phyloP scores from a whole-genome alignment of 1,140 invertebrate species.

The Leptopilina boulardi region DNA sequence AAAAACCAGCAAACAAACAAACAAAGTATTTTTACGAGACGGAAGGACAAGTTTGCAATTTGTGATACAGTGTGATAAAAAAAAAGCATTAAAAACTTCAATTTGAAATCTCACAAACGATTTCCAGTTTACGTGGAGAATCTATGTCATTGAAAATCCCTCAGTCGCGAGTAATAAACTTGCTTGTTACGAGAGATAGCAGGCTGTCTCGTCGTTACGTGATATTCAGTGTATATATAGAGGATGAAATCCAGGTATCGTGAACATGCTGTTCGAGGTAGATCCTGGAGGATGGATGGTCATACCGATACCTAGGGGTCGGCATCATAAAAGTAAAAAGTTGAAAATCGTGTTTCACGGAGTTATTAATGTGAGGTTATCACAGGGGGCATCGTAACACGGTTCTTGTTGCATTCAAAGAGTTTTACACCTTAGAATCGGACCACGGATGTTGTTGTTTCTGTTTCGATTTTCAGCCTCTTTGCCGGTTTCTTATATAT shows the following conservation, averaged over 20 bases:
- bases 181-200: constrained; percentile 17
- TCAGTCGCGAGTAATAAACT: constrained; percentile 13
- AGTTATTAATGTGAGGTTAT: constrained; percentile 59
- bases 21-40: not conserved
- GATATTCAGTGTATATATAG: constrained; percentile 56
- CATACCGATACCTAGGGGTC: constrained; percentile 50
- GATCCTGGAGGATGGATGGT: constrained; percentile 60
- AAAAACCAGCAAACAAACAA: not conserved
- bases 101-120: not conserved
- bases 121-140: not conserved
- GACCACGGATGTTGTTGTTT: not conserved
- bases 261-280: constrained; percentile 52
- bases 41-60: constrained; percentile 1
- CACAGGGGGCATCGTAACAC: constrained; percentile 50
- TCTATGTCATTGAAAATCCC: constrained; percentile 23
- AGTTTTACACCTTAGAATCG: constrained; percentile 8
- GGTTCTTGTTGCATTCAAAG: constrained; percentile 33
- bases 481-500: not conserved
- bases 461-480: not conserved
- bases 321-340: constrained; percentile 54
- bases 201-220: constrained; percentile 45
- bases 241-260: constrained; percentile 51
- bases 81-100: not conserved
- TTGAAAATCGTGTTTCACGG: constrained; percentile 57
- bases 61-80: not conserved